Conservation (phyloP, 2,113 vertebrate genomes). For the Triplophysa tibetana region DNA sequence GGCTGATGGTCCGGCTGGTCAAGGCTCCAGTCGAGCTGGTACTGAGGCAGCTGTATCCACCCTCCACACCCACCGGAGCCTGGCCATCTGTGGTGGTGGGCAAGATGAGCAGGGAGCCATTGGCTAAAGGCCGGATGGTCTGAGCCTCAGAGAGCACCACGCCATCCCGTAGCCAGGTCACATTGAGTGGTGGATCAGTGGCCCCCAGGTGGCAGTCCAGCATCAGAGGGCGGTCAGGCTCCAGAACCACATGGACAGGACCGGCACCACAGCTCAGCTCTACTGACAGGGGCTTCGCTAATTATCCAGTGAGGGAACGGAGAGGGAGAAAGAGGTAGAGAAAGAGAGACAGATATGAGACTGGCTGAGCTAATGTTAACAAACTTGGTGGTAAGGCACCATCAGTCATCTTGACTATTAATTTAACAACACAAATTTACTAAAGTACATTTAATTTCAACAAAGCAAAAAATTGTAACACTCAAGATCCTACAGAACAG, state of each 20-base stretch:
- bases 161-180: conserved; percentile 88
- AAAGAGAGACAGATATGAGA: conserved; percentile 1
- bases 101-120: conserved; percentile 82
- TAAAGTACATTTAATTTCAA: not conserved
- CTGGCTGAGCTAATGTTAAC: not conserved
- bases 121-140: conserved; percentile 75
- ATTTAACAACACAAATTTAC: not conserved
- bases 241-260: conserved; percentile 82
- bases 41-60: conserved; percentile 86
- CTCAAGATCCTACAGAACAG: not conserved
- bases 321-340: conserved; percentile 1
- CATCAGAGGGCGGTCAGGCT: conserved; percentile 76
- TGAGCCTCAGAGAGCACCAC: conserved; percentile 69
- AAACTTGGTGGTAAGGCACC: not conserved
- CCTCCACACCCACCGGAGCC: conserved; percentile 68
- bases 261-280: conserved; percentile 89
- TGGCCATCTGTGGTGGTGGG: conserved; percentile 60
- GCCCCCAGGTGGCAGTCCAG: conserved; percentile 83
- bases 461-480: not conserved
- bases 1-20: conserved; percentile 82
- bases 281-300: conserved; percentile 81
- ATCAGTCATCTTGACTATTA: too few species aligned
- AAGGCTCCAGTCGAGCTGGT: conserved; percentile 81
- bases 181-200: conserved; percentile 73
- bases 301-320: conserved; percentile 2